phyloP scores from a whole-genome alignment of 2,113 vertebrate genomes.

The Pantherophis guttatus region DNA sequence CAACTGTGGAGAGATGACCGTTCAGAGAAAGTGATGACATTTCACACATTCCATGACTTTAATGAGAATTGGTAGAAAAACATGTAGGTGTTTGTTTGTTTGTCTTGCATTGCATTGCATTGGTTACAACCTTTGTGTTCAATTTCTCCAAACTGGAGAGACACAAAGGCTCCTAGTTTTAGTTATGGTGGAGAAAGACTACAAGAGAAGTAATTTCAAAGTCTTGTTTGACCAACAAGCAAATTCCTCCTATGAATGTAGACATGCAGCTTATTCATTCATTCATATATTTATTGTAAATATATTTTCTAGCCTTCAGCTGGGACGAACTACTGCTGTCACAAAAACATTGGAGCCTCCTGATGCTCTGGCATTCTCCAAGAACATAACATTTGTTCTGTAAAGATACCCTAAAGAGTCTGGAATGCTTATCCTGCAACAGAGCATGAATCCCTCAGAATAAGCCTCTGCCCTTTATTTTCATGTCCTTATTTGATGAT shows the following conservation, averaged over 20 bases:
- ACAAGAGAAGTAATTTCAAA: neutral
- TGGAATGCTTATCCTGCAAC: neutral
- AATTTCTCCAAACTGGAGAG: neutral
- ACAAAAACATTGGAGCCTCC: neutral
- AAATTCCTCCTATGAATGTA: neutral
- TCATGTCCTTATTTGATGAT: neutral
- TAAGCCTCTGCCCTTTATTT: neutral
- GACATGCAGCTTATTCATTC: neutral
- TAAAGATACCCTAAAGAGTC: neutral
- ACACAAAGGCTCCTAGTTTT: neutral
- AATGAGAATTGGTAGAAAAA: neutral
- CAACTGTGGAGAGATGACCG: neutral
- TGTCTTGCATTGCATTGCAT: neutral
- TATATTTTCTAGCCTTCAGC: neutral
- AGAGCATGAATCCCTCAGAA: neutral
- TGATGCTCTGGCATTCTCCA: neutral
- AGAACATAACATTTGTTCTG: neutral
- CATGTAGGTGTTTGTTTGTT: neutral
- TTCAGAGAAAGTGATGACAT: neutral
- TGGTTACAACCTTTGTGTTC: neutral
- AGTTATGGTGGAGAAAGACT: neutral
- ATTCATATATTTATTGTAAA: neutral
- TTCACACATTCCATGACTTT: neutral
- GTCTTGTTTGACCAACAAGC: neutral
- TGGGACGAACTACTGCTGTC: neutral